These are phyloP conservation scores for Anthrax anthrax DNA, from an alignment of 2,888 invertebrate genomes.

Conservation along the genomic window DNA sequence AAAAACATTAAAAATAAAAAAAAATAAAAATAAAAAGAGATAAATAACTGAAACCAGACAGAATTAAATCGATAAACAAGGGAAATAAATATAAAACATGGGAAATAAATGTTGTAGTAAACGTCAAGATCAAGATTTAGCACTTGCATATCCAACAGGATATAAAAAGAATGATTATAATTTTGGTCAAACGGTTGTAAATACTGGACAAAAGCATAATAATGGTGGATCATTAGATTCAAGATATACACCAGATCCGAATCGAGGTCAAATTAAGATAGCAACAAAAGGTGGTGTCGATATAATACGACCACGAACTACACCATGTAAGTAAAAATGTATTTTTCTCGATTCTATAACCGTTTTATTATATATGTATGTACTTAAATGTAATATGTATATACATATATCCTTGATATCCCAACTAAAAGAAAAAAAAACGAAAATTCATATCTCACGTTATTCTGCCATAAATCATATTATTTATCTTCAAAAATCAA, in stretches of 20 bases:
- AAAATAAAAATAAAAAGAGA: not conserved
- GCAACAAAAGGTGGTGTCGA: slow-evolving; percentile 52
- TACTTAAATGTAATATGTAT: no score
- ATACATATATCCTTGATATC: no score
- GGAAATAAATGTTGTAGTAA: slow-evolving; percentile 81
- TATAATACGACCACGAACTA: slow-evolving; percentile 57
- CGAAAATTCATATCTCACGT: no score
- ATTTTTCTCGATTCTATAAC: no score
- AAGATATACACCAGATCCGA: slow-evolving; percentile 67
- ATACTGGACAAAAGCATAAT: slow-evolving; percentile 33
- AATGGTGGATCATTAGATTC: slow-evolving; percentile 39
- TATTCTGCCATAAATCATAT: no score
- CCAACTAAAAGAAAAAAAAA: no score
- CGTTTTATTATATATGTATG: no score
- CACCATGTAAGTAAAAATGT: slow-evolving; percentile 42
- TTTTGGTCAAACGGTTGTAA: slow-evolving; percentile 32
- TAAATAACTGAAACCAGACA: not conserved
- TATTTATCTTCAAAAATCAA: no score
- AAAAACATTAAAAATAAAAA: no score
- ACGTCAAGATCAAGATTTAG: slow-evolving; percentile 54
- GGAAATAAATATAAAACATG: slow-evolving; percentile 36
- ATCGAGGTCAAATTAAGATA: slow-evolving; percentile 43
- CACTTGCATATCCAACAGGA: slow-evolving; percentile 31
- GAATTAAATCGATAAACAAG: not conserved
- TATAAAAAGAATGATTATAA: slow-evolving; percentile 34